phyloP scores from a whole-genome alignment of 2,113 vertebrate genomes.

The Baryphthengus martii region DNA sequence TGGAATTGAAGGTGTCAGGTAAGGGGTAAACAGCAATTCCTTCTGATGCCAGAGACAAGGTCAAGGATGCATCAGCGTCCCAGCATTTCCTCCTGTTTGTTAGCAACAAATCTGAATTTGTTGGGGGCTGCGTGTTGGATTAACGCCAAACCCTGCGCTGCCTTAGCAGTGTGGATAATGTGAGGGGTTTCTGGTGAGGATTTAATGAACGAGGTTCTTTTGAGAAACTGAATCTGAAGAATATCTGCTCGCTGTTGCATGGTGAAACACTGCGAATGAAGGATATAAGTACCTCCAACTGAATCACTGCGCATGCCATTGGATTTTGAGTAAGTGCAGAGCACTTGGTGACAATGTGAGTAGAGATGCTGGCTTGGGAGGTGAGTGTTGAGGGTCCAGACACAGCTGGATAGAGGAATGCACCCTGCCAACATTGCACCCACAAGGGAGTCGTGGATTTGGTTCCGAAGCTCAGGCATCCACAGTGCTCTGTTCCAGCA shows the following conservation, averaged over 20 bases:
- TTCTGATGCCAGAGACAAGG: background rate
- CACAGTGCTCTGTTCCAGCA: background rate
- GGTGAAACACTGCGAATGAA: background rate
- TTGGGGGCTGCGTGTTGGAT: background rate
- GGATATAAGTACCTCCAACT: background rate
- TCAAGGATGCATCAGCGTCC: background rate
- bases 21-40: background rate
- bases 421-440: rapidly evolving
- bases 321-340: background rate
- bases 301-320: background rate
- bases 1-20: background rate
- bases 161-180: background rate
- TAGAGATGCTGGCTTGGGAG: background rate
- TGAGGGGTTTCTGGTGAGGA: background rate
- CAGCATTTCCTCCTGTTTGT: background rate
- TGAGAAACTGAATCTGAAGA: background rate
- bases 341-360: rapidly evolving
- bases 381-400: background rate
- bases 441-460: rapidly evolving
- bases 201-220: background rate
- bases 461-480: background rate
- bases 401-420: background rate
- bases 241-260: background rate
- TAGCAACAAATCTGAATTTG: background rate
- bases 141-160: rapidly evolving